Evolutionary conservation across 2,113 vertebrate genomes (phyloP), one percentile per base, ranked within the genome.

Genomic region (Plecturocebus donacophilus): DNA sequence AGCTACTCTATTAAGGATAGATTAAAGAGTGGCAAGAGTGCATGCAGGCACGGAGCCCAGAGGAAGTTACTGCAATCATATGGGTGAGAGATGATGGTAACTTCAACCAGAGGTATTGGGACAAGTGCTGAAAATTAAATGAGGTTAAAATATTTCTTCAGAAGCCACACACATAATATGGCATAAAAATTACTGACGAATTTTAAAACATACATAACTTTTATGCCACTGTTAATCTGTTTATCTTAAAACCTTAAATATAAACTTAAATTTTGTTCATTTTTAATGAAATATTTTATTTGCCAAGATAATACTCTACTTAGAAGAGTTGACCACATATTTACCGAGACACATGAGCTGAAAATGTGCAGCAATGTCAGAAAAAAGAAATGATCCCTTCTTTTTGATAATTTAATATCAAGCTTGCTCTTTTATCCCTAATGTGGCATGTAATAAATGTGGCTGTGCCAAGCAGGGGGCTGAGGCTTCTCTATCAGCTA

Each of bases 401-500:
- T 97, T 95, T 98, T 96, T 77, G 90, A 89, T 32, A 98, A 68
- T 45, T 97, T 81, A 40, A 70, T 96, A 90, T 98, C 97, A 98
- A 23, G 56, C 35, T 97, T 97, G 71, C 71, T 88, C 97, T 97
- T 98, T 97, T 92, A 79, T 71, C 90, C 81, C 97, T 98, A 96
- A 97, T 90, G 35, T 56, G 89, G 82, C 96, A 97, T 95, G 87
- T 0, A 97, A 92, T 82, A 90, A 98, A 92, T 96, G 71, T 94
- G 96, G 87, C 95, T 97, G 76, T 98, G 96, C 98, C 97, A 97
- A 79, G 96, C 90, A 97, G 96, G 97, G 96, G 96, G 96, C 96
- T 84, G 88, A 97, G 96, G 97, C 94, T 91, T 97, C 94, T 93
- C 97, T 97, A 96, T 98, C 98, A 98, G 89, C 92, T 96, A n/a